Conservation (phyloP, 1,140 invertebrate genomes). For the Papilio polytes region DNA sequence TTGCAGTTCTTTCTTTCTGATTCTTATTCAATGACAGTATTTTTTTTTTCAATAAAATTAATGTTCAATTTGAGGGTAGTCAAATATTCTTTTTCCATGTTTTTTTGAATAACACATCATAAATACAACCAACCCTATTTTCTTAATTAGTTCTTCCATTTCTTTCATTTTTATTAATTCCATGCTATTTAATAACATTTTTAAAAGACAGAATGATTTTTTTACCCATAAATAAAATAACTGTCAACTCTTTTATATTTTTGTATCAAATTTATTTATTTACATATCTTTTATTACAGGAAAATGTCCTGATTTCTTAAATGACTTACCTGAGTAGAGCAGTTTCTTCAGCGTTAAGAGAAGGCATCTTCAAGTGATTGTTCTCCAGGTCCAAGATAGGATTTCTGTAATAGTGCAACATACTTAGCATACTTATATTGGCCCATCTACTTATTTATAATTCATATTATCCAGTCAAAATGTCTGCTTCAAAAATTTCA, state of each 20-base stretch:
- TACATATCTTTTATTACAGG: background rate
- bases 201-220: too few relatives aligned
- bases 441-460: constrained; percentile 31
- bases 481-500: background rate
- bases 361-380: constrained; percentile 52
- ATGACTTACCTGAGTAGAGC: constrained; percentile 69
- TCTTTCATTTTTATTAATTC: too few relatives aligned
- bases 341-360: constrained; percentile 66
- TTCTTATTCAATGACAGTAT: too few relatives aligned
- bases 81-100: too few relatives aligned
- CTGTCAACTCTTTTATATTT: background rate
- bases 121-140: too few relatives aligned
- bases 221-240: background rate
- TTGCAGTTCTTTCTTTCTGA: too few relatives aligned
- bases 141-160: too few relatives aligned
- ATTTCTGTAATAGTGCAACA: constrained; percentile 62
- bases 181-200: too few relatives aligned
- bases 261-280: background rate
- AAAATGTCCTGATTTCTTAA: background rate
- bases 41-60: too few relatives aligned
- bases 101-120: too few relatives aligned
- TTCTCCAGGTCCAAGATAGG: constrained; percentile 42
- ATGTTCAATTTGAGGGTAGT: too few relatives aligned
- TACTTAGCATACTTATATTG: constrained; percentile 55
- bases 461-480: background rate